These are phyloP conservation scores for Microcaecilia unicolor DNA, from an alignment of 2,797 vertebrate species.

Conservation along the genomic window DNA sequence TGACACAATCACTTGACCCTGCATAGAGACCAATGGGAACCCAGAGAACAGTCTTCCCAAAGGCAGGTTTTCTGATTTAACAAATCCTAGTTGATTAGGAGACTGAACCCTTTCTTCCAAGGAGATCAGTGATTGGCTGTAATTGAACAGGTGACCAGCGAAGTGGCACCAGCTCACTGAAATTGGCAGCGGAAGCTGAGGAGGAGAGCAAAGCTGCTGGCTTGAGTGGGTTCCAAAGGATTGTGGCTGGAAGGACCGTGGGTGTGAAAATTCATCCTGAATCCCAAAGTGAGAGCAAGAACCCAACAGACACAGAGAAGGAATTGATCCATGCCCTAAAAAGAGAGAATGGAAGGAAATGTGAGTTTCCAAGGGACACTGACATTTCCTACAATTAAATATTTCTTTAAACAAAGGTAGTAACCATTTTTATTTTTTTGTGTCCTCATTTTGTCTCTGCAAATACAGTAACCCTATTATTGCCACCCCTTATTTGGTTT, in stretches of 20 bases:
- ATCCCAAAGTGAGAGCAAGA: conserved; percentile 8
- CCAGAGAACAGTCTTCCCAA: not conserved
- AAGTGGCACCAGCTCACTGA: not conserved
- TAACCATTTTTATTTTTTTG: too few relatives aligned
- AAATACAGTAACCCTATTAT: too few relatives aligned
- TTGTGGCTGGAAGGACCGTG: not conserved
- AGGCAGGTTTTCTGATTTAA: not conserved
- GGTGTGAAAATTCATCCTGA: not conserved
- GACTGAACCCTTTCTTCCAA: not conserved
- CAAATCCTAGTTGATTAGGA: not conserved
- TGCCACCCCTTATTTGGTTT: too few relatives aligned
- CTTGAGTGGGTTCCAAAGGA: not conserved
- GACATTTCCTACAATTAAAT: too few relatives aligned
- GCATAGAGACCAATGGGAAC: not conserved
- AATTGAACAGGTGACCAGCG: not conserved
- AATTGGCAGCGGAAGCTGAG: not conserved
- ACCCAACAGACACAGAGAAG: not conserved
- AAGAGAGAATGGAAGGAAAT: not conserved
- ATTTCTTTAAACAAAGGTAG: too few relatives aligned
- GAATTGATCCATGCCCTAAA: not conserved
- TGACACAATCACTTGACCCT: not conserved
- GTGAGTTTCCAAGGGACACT: not conserved
- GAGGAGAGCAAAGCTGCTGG: not conserved
- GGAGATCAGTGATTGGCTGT: rapidly evolving
- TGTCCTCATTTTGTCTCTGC: too few relatives aligned